These are phyloP conservation scores for Gobius niger DNA, from an alignment of 2,113 vertebrate species.

Conservation along the genomic window DNA sequence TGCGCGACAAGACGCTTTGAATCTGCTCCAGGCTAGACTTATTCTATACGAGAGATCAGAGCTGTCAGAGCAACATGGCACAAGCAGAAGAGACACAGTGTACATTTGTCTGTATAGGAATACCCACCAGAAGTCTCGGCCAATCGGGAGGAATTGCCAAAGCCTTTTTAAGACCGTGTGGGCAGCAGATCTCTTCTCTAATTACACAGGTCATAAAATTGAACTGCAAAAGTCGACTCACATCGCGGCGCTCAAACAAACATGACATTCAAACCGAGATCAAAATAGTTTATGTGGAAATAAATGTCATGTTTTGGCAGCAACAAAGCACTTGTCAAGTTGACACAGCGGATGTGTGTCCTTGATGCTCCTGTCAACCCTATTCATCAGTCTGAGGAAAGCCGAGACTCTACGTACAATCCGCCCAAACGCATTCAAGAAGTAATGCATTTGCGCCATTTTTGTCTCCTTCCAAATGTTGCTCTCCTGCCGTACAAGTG, in stretches of 20 bases:
- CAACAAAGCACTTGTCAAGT: slow-evolving; percentile 14
- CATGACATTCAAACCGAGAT: background rate
- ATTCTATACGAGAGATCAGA: background rate
- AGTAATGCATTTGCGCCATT: background rate
- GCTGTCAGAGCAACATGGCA: background rate
- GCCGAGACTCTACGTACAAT: background rate
- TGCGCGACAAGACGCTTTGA: background rate
- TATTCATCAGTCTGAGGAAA: slow-evolving; percentile 57
- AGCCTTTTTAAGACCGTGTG: background rate
- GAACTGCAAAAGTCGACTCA: background rate
- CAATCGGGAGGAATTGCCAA: no score
- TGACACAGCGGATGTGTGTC: slow-evolving; percentile 43
- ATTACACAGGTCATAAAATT: background rate
- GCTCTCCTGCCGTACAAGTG: no score
- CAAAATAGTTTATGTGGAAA: background rate
- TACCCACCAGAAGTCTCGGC: no score
- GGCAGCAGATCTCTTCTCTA: background rate
- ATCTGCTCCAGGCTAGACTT: background rate
- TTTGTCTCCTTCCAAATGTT: no score
- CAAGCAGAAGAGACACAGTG: background rate
- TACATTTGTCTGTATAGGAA: no score
- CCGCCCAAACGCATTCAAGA: background rate
- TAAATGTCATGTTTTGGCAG: background rate
- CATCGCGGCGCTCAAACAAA: background rate
- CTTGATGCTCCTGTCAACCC: slow-evolving; percentile 61